Evolutionary conservation across 1,140 invertebrate species (phyloP), one percentile per base, ranked within the genome.

Genomic region (Drosophila kohkoa): DNA sequence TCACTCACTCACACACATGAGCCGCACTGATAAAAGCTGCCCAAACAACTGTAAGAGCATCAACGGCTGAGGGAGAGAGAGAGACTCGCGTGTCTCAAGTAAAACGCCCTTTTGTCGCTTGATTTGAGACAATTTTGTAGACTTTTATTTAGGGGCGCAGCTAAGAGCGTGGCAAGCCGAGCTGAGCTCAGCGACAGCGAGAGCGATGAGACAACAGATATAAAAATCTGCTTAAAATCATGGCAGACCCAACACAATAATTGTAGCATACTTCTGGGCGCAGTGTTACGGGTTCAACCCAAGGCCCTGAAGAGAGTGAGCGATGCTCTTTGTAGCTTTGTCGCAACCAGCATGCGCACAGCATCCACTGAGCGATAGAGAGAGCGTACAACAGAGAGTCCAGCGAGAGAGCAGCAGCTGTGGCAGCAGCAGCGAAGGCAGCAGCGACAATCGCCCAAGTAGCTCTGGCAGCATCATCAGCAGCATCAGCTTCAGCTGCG

Each of bases 51-150:
- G 13, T 30, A 52, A 73, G 62, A 67, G 63, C 54, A 73, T 28
- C 41, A 62, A 30, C 57, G 38, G 68, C 20, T 49, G 38, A 38
- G 62, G 59, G 71, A 68, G 59, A 35, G 64, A 15, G 46, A n/a
- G 43, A 41, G 3, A 20, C 51, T 43, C 41, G 72, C 38, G 58
- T 30, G 16, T 43, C 59, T n/a, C 38, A 74, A 79, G 82, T 87
- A 90, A 89, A 90, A 89, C 85, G 86, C 85, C 85, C 85, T 89
- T 89, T 89, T 89, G 63, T 55, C 67, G 86, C 79, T 71, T 65
- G 41, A 65, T 72, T 72, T 72, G 28, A 54, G 52, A 13, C 48
- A 38, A n/a, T 16, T 59, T 43, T 77, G 67, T 63, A 60, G 73
- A 59, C 13, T 32, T 64, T 25, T 25, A 16, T 13, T 57, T 32